Percentiles rank a stretch among this genome's conserved stretches.
phyloP scores from a whole-genome alignment of 2,797 vertebrate species.

The Alauda arvensis region DNA sequence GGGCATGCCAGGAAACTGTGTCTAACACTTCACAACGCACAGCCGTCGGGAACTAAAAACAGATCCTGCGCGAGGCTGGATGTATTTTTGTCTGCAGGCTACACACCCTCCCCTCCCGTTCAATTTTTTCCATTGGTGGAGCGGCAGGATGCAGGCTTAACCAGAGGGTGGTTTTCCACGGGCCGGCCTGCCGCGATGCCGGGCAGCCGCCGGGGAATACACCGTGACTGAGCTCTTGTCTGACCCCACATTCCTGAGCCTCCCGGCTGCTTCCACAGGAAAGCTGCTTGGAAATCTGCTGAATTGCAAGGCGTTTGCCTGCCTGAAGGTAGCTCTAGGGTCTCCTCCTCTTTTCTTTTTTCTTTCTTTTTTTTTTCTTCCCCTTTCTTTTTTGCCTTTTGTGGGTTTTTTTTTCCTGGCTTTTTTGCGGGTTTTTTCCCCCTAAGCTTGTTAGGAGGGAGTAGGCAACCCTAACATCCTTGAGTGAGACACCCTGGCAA shows the following conservation, averaged over 20 bases:
- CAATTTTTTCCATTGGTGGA: constrained; percentile 86
- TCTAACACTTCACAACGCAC: constrained; percentile 63
- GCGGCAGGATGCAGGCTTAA: constrained; percentile 71
- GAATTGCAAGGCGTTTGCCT: constrained; percentile 37
- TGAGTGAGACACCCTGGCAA: not conserved
- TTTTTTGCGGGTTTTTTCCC: not conserved
- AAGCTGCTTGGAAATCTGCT: constrained; percentile 39
- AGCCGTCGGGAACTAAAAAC: constrained; percentile 75
- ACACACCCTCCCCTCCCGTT: constrained; percentile 75
- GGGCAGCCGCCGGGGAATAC: constrained; percentile 73
- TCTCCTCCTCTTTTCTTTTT: not conserved
- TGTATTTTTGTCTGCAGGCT: constrained; percentile 78
- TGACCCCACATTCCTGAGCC: constrained; percentile 83
- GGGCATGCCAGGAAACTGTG: constrained; percentile 68
- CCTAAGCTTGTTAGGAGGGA: not conserved
- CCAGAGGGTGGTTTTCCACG: constrained; percentile 81
- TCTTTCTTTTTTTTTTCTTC: not conserved
- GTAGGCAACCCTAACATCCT: constrained; percentile 15
- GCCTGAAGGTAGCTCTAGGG: constrained; percentile 19
- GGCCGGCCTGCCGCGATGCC: constrained; percentile 73
- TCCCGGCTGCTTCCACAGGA: constrained; percentile 74
- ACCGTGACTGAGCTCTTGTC: constrained; percentile 83
- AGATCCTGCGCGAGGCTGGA: constrained; percentile 63
- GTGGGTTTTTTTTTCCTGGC: too few species aligned
- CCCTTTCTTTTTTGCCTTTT: not conserved